Conservation (phyloP, 2,797 vertebrate species). For the Acipenser oxyrinchus region DNA sequence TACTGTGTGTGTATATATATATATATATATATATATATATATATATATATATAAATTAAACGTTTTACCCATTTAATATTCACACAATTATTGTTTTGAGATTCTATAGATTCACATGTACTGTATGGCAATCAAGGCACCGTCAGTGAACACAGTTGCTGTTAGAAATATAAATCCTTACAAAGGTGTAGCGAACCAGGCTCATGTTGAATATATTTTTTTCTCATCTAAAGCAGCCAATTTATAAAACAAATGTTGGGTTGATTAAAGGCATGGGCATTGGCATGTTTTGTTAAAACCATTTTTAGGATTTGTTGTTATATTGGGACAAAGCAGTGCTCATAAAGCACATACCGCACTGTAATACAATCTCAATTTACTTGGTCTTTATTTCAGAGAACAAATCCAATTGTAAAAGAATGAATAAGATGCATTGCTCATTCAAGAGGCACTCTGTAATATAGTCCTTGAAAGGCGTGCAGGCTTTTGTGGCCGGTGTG, state of each 20-base stretch:
- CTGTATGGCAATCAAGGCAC: slow-evolving; percentile 61
- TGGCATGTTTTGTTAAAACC: slow-evolving; percentile 3
- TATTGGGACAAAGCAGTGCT: slow-evolving; percentile 27
- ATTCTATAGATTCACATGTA: slow-evolving; percentile 59
- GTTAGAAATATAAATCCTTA: slow-evolving; percentile 77
- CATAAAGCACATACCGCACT: slow-evolving; percentile 54
- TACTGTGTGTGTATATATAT: no score
- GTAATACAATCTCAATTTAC: slow-evolving; percentile 49
- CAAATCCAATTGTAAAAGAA: slow-evolving; percentile 47
- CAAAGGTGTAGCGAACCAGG: slow-evolving; percentile 53
- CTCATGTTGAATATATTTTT: slow-evolving; percentile 49
- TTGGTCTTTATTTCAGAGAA: slow-evolving; percentile 50
- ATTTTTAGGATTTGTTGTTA: no score
- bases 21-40: no score
- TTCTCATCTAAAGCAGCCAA: slow-evolving; percentile 69
- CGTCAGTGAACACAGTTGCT: slow-evolving; percentile 70
- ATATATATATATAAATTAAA: no score
- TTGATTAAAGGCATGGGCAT: slow-evolving; percentile 65
- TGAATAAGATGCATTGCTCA: slow-evolving; percentile 60
- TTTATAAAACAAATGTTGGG: slow-evolving; percentile 78
- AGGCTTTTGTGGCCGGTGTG: slow-evolving; percentile 39
- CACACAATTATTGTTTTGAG: no score
- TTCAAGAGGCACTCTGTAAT: slow-evolving; percentile 45
- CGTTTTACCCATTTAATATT: no score
- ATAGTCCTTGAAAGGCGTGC: slow-evolving; percentile 52